These are phyloP conservation scores for Pandemis heparana DNA, from an alignment of 2,888 invertebrate species.

Conservation along the genomic window DNA sequence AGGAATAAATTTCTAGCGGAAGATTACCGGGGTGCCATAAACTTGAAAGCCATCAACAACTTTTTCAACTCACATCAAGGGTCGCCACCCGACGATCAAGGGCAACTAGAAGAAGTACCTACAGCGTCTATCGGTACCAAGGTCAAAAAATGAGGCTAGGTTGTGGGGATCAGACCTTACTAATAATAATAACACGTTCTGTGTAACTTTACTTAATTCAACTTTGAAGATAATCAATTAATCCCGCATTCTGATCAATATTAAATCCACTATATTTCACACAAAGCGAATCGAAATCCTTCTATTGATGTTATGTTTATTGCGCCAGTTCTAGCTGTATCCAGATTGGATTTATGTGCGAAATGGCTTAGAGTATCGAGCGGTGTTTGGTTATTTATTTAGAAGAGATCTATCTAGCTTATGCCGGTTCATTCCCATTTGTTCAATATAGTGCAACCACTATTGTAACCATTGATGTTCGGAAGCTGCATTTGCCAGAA, in stretches of 20 bases:
- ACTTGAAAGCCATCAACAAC: too few species aligned
- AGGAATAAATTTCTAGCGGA: too few species aligned
- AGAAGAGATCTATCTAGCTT: background rate
- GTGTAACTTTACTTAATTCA: background rate
- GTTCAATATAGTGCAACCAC: background rate
- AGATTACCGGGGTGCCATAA: too few species aligned
- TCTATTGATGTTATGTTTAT: slow-evolving; percentile 2
- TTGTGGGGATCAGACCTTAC: too few species aligned
- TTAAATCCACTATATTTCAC: background rate
- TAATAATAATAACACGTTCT: too few species aligned
- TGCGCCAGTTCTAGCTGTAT: background rate
- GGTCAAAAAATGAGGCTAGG: too few species aligned
- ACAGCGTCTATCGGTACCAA: too few species aligned
- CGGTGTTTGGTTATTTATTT: slow-evolving; percentile 8
- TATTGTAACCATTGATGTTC: too few species aligned
- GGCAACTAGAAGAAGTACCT: too few species aligned
- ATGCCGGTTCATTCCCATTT: background rate
- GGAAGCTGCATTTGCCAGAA: too few species aligned
- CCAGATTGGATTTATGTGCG: slow-evolving; percentile 6
- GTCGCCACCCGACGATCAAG: too few species aligned
- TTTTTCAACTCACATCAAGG: too few species aligned
- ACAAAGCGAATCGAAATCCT: background rate
- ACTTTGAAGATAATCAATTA: background rate
- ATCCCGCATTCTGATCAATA: background rate
- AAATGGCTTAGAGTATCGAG: background rate